Evolutionary conservation across 2,113 vertebrate genomes (phyloP), one percentile per base, ranked within the genome.

Genomic region (Dipodomys ordii): DNA sequence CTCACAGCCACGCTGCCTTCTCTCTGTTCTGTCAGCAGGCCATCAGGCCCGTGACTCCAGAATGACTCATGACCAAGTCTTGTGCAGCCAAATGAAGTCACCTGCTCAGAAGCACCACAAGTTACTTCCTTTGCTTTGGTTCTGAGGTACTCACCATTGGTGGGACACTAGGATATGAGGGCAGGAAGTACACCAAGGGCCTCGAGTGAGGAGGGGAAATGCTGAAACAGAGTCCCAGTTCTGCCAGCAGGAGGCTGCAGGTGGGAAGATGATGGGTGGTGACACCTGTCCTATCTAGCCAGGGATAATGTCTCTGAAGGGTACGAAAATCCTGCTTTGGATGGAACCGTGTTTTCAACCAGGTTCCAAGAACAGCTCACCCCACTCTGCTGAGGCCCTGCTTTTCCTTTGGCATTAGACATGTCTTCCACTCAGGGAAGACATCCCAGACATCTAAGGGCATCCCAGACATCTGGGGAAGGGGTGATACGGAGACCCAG

Each of bases 201-300:
- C 19, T 7, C 12, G 25, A 28, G 6, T 20, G 62, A 28, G 62
- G 60, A n/a, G 19, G 62, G n/a, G 30, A 60, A 67, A n/a, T 2
- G 16, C 12, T 20, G n/a, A 39, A 22, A 82, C n/a, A 9, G 39
- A 88, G 67, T 10, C 0, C 27, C 15, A 27, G 22, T 3, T 35
- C 57, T 65, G 57, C 68, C 39, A 39, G 39, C 39, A 30, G 65
- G 27, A 23, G 13, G 32, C 28, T 25, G 20, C 4, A 28, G 6
- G 60, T 12, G 28, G 15, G 32, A 57, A 30, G 23, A 25, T 1
- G 39, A 3, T 15, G 30, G 2, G 32, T 6, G 22, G 20, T 1
- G 25, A 15, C 1, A 16, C 1, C 3, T 6, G 2, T 16, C 28
- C 27, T 4, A 5, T 53, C 44, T 23, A 64, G 16, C 13, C 49